Base-by-base conservation (phyloP, 1,140 invertebrate genomes). In the Pogonomyrmex californicus region DNA sequence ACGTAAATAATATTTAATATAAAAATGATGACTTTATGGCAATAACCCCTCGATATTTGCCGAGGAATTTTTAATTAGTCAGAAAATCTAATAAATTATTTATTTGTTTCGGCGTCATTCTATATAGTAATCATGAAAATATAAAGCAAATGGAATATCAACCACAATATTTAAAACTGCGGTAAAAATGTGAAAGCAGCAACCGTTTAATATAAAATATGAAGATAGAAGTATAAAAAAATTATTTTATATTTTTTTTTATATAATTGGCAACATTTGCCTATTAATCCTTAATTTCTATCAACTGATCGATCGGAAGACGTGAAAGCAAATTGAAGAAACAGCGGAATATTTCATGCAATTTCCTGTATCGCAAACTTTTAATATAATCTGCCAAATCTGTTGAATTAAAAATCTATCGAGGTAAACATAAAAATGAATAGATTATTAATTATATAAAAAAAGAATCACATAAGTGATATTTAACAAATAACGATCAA, bases 311-410 rank as follows among this genome's bases (percentile, higher is more conserved):
- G 2, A 68, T 38, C 41, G 5, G 49, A 79, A 65, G 44, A 79
- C 23, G 14, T 30, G 63, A 79, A 54, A 70, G 23, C 54, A 70
- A 68, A 68, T 54, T 54, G 62, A 79, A 79, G 47, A 79, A 79
- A 78, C n/a, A n/a, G n/a, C n/a, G n/a, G 44, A 38, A 14, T 79
- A 7, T 49, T n/a, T n/a, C n/a, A 77, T 23, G 41, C 3, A 54
- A n/a, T 54, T 36, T 47, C n/a, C 38, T 77, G 23, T 17, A 30
- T 9, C 47, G 4, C 33, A 30, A 68, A n/a, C 10, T 79, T 47
- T 65, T 51, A 17, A 79, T 51, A 17, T 68, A 41, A 44, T 54
- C 30, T 38, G 44, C 14, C 36, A 38, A 51, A 73, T n/a, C 17
- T 12, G 41, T 44, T 6, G 23, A 51, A 71, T 62, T 58, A 51